Evolutionary conservation across 1,140 invertebrate species (phyloP), one percentile per base, ranked within the genome.

Genomic region (Calliphora vicina): DNA sequence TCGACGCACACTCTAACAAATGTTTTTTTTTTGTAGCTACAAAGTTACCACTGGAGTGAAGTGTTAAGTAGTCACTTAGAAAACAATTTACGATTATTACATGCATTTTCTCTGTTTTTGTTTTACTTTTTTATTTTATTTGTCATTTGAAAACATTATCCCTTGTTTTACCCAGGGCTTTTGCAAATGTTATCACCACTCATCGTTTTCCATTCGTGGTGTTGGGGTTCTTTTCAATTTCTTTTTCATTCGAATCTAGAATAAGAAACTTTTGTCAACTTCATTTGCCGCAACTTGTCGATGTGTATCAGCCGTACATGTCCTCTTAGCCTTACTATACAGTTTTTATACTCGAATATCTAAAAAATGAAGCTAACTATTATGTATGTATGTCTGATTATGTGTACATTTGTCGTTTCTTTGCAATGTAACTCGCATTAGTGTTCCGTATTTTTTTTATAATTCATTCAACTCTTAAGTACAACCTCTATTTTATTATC

Each of bases 51-150:
- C 73, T 35, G 29, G n/a, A 76, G 73, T 76, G 73, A 76, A 76
- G 73, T 76, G 73, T 76, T 76, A 76, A 76, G 73, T 20, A 76
- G 73, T 76, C 73, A 76, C 73, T 76, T 76, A 76, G 73, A 76
- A 35, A 35, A 20, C 73, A 76, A 76, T 76, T 76, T 76, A 76
- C 73, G 73, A 76, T 76, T 76, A 76, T 76, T 76, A 76, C 73
- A 76, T 76, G 73, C 73, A 76, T n/a, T 76, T 76, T 76, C 27
- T 8, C 27, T 35, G 2, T 74, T 74, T 35, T 35, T 17, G 27
- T 76, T 35, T 2, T 35, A 35, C 5, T 35, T 35, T 35, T 35
- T 35, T 35, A 35, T 35, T 2, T 35, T 10, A 35, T 6, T 35
- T 35, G 35, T 35, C 10, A 35, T 5, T n/a, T 35, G 35, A 10